These are phyloP conservation scores for Mayetiola destructor DNA, from an alignment of 2,888 invertebrate genomes.

Conservation along the genomic window DNA sequence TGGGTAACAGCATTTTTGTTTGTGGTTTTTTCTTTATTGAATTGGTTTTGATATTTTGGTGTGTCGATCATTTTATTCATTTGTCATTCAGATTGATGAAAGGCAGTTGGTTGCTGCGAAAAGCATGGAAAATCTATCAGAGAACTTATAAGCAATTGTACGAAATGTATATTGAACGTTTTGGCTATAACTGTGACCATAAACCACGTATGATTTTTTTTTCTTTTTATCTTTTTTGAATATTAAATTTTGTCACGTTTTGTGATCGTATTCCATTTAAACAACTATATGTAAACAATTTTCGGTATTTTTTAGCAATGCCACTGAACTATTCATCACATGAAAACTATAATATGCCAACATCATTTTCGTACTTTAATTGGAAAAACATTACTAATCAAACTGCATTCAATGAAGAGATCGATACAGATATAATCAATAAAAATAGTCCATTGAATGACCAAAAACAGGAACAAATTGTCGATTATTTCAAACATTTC, in stretches of 20 bases:
- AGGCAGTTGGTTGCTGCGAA: slow-evolving; percentile 51
- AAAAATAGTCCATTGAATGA: too few relatives aligned
- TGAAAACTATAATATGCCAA: neutral
- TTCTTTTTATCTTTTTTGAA: neutral
- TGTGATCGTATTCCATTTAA: too few relatives aligned
- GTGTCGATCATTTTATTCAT: slow-evolving; percentile 20
- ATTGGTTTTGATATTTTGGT: neutral
- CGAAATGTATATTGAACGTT: slow-evolving; percentile 36
- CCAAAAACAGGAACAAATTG: too few relatives aligned
- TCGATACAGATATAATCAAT: too few relatives aligned
- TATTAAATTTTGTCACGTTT: neutral
- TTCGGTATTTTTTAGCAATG: neutral
- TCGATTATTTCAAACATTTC: too few relatives aligned
- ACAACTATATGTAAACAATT: neutral
- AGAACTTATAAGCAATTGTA: slow-evolving; percentile 44
- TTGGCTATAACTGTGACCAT: neutral
- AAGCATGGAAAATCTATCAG: slow-evolving; percentile 55
- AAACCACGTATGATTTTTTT: neutral
- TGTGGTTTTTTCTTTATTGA: neutral
- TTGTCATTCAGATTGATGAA: slow-evolving; percentile 32
- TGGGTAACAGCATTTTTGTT: slow-evolving; percentile 25
- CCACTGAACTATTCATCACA: neutral
- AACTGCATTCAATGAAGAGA: too few relatives aligned
- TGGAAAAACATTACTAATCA: too few relatives aligned
- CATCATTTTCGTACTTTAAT: neutral